These are phyloP conservation scores for Hormaphis cornu DNA, from an alignment of 1,140 invertebrate genomes.

Conservation along the genomic window DNA sequence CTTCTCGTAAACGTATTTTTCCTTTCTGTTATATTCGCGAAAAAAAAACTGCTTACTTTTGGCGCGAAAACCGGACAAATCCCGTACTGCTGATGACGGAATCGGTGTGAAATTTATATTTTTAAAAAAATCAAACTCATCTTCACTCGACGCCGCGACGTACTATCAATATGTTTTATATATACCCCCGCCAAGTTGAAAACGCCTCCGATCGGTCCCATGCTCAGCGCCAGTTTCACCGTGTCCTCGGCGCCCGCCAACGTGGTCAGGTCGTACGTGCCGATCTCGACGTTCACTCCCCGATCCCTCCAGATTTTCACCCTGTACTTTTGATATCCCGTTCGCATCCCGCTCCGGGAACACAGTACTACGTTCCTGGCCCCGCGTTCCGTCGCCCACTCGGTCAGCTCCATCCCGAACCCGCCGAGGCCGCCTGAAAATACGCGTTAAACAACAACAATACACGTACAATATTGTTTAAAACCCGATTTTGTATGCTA, in stretches of 20 bases:
- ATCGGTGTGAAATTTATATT: no score
- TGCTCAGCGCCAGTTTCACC: neutral
- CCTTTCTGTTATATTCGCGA: no score
- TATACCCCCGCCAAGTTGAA: conserved; percentile 31
- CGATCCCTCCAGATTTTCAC: conserved; percentile 14
- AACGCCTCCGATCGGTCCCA: conserved; percentile 22
- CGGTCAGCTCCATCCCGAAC: conserved; percentile 32
- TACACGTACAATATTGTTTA: no score
- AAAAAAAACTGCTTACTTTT: no score
- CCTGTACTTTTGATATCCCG: conserved; percentile 33
- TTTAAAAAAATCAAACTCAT: no score
- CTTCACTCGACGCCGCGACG: no score
- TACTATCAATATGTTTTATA: neutral
- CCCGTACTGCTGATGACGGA: no score
- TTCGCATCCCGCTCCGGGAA: conserved; percentile 30
- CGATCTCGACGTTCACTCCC: conserved; percentile 10
- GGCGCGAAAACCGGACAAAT: no score
- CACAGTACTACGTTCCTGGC: conserved; percentile 28
- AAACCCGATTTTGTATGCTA: no score
- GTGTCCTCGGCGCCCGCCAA: conserved; percentile 16
- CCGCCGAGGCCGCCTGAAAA: conserved; percentile 45
- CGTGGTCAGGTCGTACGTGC: conserved; percentile 21
- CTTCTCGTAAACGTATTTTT: no score
- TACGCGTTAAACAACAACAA: no score
- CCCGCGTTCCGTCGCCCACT: conserved; percentile 19